These are phyloP conservation scores for Falco cherrug DNA, from an alignment of 2,797 vertebrate genomes.

Conservation along the genomic window DNA sequence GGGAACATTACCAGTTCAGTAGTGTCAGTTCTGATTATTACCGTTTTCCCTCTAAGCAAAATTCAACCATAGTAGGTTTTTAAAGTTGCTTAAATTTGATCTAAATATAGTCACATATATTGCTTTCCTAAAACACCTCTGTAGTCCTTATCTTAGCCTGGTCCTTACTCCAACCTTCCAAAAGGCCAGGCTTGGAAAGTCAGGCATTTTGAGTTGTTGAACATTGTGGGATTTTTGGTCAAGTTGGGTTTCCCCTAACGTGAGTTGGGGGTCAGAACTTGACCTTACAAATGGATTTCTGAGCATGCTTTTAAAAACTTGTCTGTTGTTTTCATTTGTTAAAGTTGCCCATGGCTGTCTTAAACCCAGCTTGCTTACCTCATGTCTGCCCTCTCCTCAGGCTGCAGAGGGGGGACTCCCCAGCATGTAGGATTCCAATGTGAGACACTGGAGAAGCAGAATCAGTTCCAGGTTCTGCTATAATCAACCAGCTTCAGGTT, in stretches of 20 bases:
- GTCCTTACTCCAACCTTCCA: background rate
- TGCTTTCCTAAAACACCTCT: rapidly evolving
- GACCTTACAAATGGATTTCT: background rate
- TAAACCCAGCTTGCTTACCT: background rate
- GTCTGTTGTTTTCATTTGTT: background rate
- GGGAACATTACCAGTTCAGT: background rate
- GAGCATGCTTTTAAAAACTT: background rate
- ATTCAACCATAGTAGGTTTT: background rate
- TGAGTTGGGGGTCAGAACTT: background rate
- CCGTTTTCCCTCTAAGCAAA: background rate
- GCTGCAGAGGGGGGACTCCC: background rate
- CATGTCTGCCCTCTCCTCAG: background rate
- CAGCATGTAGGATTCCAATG: background rate
- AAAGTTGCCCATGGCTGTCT: background rate
- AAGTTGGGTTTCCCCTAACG: rapidly evolving
- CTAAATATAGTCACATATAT: background rate
- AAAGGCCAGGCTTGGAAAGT: background rate
- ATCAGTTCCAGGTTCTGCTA: background rate
- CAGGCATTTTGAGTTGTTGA: background rate
- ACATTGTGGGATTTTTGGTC: background rate
- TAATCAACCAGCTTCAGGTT: background rate
- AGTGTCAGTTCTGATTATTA: no score
- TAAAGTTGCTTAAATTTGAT: background rate
- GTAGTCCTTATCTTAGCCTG: background rate
- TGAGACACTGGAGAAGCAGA: background rate